Evolutionary conservation across 1,140 invertebrate genomes (phyloP).

Genomic region (Neodiprion virginianus): DNA sequence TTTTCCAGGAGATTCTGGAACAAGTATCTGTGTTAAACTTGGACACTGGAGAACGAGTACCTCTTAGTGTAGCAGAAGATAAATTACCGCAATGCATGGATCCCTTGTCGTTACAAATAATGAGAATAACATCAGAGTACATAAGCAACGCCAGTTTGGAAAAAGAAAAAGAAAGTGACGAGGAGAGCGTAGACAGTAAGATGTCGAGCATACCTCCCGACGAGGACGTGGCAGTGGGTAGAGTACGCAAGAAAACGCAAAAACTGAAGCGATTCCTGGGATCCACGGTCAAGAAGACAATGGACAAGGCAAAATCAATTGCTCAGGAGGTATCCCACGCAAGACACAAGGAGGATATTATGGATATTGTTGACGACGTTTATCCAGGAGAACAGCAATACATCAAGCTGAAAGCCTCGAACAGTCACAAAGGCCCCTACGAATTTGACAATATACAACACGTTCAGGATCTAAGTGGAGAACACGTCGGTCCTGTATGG

Average conservation of each 20-base stretch:
- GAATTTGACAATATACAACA: slow-evolving; percentile 85
- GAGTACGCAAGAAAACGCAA: slow-evolving; percentile 61
- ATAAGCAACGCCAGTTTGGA: slow-evolving; percentile 78
- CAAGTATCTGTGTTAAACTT: slow-evolving; percentile 92
- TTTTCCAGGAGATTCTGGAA: slow-evolving; percentile 82
- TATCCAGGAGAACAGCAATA: slow-evolving; percentile 77
- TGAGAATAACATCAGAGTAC: slow-evolving; percentile 90
- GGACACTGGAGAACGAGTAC: slow-evolving; percentile 90
- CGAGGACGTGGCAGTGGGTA: slow-evolving; percentile 61
- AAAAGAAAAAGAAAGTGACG: slow-evolving; percentile 81
- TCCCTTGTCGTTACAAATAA: slow-evolving; percentile 93
- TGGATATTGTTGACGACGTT: slow-evolving; percentile 83
- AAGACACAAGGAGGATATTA: slow-evolving; percentile 83
- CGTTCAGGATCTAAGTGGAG: slow-evolving; percentile 78
- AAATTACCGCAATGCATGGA: slow-evolving; percentile 87
- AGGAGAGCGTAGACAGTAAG: slow-evolving; percentile 83
- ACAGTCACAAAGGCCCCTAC: slow-evolving; percentile 94
- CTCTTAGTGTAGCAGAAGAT: slow-evolving; percentile 88
- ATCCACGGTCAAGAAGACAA: slow-evolving; percentile 85
- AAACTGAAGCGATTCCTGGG: slow-evolving; percentile 86
- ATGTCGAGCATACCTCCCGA: slow-evolving; percentile 69
- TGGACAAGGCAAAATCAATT: slow-evolving; percentile 88
- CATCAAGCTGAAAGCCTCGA: slow-evolving; percentile 92
- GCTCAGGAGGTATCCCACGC: slow-evolving; percentile 87
- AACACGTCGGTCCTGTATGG: slow-evolving; percentile 94